These are phyloP conservation scores for Phyto melanocephala DNA, from an alignment of 2,888 invertebrate species.

Conservation along the genomic window DNA sequence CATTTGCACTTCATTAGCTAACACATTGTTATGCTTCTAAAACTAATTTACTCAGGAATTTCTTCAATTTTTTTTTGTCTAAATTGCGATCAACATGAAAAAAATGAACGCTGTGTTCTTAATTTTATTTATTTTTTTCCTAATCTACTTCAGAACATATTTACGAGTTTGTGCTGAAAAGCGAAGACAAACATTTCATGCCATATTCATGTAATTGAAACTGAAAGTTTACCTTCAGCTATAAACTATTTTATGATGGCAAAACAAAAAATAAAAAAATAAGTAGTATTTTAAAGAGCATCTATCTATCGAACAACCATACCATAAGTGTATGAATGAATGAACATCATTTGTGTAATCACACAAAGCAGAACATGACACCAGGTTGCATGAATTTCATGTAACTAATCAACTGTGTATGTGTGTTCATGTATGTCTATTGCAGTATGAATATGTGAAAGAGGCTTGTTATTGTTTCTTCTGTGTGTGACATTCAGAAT, in stretches of 20 bases:
- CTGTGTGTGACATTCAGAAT: slow-evolving; percentile 55
- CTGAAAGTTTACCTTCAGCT: slow-evolving; percentile 62
- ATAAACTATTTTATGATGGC: slow-evolving; percentile 20
- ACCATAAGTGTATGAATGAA: slow-evolving; percentile 35
- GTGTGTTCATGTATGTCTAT: not conserved
- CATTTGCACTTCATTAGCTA: not conserved
- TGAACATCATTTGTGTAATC: slow-evolving; percentile 57
- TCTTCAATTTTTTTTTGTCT: not conserved
- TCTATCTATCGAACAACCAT: not conserved
- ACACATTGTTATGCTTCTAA: slow-evolving; percentile 4
- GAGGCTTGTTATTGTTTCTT: slow-evolving; percentile 23
- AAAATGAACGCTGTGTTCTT: slow-evolving; percentile 21
- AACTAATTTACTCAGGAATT: slow-evolving; percentile 25
- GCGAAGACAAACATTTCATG: slow-evolving; percentile 54
- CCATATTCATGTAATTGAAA: slow-evolving; percentile 59
- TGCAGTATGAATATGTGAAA: no score
- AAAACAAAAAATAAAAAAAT: not conserved
- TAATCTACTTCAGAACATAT: not conserved
- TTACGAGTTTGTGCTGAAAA: not conserved
- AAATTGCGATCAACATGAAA: slow-evolving; percentile 23
- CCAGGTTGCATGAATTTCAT: slow-evolving; percentile 26
- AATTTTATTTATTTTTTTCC: not conserved
- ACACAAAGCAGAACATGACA: slow-evolving; percentile 58
- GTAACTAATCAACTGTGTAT: not conserved
- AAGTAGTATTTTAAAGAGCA: slow-evolving; percentile 4